These are phyloP conservation scores for Allenopithecus nigroviridis DNA, from an alignment of 2,797 vertebrate genomes.

Conservation along the genomic window DNA sequence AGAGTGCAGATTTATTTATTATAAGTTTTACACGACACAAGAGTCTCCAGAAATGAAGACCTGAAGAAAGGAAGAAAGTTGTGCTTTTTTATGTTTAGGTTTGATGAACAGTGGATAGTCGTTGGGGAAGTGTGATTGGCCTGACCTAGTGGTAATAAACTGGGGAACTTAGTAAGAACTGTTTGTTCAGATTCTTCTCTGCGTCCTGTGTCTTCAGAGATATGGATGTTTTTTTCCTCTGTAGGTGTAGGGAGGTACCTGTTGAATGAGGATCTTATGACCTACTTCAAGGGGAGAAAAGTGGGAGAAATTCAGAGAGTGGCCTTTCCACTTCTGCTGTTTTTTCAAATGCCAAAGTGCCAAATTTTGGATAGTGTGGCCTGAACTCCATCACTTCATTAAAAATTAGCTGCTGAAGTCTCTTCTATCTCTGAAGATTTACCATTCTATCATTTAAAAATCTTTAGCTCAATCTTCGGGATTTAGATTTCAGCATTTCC, in stretches of 20 bases:
- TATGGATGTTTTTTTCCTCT: background rate
- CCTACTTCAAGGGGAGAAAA: background rate
- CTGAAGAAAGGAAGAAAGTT: background rate
- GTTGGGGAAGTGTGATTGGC: background rate
- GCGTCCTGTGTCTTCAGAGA: background rate
- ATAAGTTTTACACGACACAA: fast-evolving
- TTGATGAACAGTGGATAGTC: background rate
- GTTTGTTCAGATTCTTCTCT: background rate
- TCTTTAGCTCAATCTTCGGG: background rate
- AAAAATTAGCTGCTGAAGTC: background rate
- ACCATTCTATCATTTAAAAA: background rate
- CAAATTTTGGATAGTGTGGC: background rate
- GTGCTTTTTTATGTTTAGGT: background rate
- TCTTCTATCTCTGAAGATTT: background rate
- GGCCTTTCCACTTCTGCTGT: background rate
- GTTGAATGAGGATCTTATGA: background rate
- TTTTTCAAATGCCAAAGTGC: background rate
- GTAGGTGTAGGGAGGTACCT: background rate
- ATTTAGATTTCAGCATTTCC: background rate
- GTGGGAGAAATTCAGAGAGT: background rate
- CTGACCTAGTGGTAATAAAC: background rate
- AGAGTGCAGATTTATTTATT: background rate
- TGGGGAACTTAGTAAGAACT: background rate
- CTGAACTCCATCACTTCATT: background rate
- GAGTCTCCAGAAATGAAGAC: background rate